A percentile compares a stretch with the other conserved stretches of the same genome.
Evolutionary conservation across 53 echinoderm and acorn worm genomes (phyloP).

Genomic region (Stichopus horrens): DNA sequence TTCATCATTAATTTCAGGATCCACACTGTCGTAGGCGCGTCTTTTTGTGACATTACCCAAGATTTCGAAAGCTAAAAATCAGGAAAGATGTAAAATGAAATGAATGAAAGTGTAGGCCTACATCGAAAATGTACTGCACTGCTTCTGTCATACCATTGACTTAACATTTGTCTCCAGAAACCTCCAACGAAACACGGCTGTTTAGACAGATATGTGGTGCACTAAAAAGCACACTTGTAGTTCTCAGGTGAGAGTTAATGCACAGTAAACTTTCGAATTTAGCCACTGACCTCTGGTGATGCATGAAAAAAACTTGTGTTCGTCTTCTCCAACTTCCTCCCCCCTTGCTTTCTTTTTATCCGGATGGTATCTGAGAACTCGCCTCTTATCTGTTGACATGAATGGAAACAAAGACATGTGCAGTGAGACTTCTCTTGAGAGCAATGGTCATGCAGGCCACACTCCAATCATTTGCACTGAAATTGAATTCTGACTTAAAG

Average conservation of each 20-base stretch:
- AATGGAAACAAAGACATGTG: not conserved
- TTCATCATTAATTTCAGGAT: conserved; percentile 79
- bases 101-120: no score
- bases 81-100: not conserved
- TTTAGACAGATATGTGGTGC: no score
- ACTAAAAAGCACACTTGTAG: not conserved
- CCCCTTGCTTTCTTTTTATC: conserved; percentile 79
- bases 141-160: no score
- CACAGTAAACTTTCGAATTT: not conserved
- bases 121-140: no score
- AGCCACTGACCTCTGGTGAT: conserved; percentile 85
- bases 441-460: no score
- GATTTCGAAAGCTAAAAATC: conserved; percentile 71
- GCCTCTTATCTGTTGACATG: conserved; percentile 71
- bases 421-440: no score
- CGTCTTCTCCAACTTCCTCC: conserved; percentile 69
- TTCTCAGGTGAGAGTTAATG: not conserved
- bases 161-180: no score
- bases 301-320: conserved; percentile 79
- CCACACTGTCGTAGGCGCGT: conserved; percentile 89
- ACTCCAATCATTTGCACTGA: no score
- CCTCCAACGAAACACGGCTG: no score
- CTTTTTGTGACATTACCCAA: conserved; percentile 79
- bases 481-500: no score
- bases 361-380: conserved; percentile 93